These are phyloP conservation scores for Stichodactyla mertensii DNA, from an alignment of 64 coral and sea anemone species.

Conservation along the genomic window DNA sequence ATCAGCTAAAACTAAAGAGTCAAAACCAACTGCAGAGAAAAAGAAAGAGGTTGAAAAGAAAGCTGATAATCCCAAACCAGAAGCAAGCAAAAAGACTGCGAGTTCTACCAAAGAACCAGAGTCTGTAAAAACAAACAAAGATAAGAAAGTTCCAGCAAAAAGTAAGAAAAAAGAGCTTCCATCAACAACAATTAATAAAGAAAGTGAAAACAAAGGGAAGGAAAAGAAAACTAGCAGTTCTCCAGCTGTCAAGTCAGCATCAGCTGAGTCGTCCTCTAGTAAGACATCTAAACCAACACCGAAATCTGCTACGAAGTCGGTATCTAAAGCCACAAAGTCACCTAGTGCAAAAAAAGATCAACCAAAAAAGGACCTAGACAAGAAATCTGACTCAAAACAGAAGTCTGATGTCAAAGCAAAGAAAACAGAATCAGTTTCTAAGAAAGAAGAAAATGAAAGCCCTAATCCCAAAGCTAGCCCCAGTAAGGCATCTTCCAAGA, in stretches of 20 bases:
- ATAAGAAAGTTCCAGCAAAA: conserved; percentile 17
- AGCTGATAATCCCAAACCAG: conserved; percentile 15
- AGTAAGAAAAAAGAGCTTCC: background rate
- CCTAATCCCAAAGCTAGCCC: background rate
- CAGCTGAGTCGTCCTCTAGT: background rate
- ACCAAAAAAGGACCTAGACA: background rate
- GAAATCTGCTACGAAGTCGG: background rate
- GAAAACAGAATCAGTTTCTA: background rate
- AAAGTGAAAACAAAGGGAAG: background rate
- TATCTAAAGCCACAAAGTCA: background rate
- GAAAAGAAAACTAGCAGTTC: conserved; percentile 22
- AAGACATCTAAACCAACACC: background rate
- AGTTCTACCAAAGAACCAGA: conserved; percentile 9
- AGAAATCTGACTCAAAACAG: background rate
- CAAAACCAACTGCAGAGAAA: conserved; percentile 31
- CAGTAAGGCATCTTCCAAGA: background rate
- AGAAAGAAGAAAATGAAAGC: conserved; percentile 6
- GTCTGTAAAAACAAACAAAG: background rate
- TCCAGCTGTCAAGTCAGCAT: background rate
- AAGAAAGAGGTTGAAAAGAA: conserved; percentile 21
- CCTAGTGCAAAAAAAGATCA: background rate
- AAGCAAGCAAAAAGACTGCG: conserved; percentile 11
- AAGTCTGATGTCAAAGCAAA: background rate
- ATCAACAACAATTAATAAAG: background rate
- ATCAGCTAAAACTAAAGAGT: background rate